These are phyloP conservation scores for Junonia oenone DNA, from an alignment of 2,888 invertebrate genomes.

Conservation along the genomic window DNA sequence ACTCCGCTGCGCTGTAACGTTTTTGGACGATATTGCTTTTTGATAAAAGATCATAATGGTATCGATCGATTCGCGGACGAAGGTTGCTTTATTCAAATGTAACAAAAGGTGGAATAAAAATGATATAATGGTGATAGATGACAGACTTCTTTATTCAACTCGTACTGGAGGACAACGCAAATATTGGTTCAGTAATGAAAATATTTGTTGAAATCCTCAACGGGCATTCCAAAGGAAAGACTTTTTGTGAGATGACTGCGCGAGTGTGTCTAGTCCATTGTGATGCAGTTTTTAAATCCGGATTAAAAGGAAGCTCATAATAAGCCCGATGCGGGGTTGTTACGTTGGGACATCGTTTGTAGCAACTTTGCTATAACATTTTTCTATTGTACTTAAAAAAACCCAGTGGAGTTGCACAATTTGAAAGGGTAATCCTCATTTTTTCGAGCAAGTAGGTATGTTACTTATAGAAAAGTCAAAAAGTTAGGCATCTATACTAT, in stretches of 20 bases:
- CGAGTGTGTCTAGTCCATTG: conserved; percentile 59
- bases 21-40: conserved; percentile 34
- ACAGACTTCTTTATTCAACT: conserved; percentile 53
- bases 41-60: conserved; percentile 42
- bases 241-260: conserved; percentile 52
- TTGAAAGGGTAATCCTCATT: conserved; percentile 19
- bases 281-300: conserved; percentile 66
- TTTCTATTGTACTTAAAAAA: conserved; percentile 27
- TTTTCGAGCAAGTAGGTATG: neutral
- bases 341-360: conserved; percentile 38
- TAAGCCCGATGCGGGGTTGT: conserved; percentile 44
- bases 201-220: conserved; percentile 70
- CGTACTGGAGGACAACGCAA: conserved; percentile 67
- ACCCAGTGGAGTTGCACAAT: conserved; percentile 19
- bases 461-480: neutral
- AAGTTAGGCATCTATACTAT: no score
- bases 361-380: conserved; percentile 30
- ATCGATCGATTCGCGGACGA: conserved; percentile 33
- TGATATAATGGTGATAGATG: conserved; percentile 55
- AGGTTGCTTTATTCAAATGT: conserved; percentile 61
- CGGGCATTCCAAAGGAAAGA: conserved; percentile 54
- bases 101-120: conserved; percentile 47
- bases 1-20: conserved; percentile 33
- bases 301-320: conserved; percentile 71
- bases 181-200: conserved; percentile 77